Conservation (phyloP, 2,113 vertebrate species). For the Myodes glareolus region DNA sequence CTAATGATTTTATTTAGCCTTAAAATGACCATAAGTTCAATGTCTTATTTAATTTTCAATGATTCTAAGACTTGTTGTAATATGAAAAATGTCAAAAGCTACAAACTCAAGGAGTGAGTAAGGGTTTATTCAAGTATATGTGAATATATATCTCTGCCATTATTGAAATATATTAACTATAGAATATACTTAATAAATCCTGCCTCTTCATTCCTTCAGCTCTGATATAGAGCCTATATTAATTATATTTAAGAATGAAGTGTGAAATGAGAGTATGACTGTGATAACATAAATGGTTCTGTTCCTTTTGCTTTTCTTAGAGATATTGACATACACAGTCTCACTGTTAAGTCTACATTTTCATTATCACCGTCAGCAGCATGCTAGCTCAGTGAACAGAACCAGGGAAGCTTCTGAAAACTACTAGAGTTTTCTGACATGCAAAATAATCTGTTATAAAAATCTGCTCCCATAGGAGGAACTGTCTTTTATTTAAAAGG, state of each 20-base stretch:
- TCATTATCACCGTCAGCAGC: background rate
- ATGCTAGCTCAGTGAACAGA: background rate
- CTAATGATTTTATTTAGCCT: background rate
- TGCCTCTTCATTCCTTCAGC: background rate
- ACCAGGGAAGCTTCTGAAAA: background rate
- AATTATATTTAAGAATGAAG: background rate
- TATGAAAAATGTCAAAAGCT: background rate
- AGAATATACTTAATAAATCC: background rate
- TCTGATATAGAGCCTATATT: background rate
- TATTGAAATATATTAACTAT: background rate
- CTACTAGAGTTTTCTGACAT: background rate
- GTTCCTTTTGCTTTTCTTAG: background rate
- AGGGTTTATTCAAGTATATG: too few relatives aligned
- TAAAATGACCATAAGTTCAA: background rate
- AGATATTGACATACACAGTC: background rate
- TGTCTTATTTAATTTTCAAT: constrained; percentile 21
- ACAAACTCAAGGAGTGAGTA: background rate
- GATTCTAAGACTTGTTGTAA: background rate
- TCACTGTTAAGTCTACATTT: background rate
- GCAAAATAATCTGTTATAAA: background rate
- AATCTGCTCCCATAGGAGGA: background rate
- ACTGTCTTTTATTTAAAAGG: background rate
- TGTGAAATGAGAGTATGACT: background rate
- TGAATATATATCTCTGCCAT: background rate
- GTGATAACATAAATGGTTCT: background rate